Evolutionary conservation across 2,888 invertebrate species (phyloP).

Genomic region (Cryptophagus acutangulus): DNA sequence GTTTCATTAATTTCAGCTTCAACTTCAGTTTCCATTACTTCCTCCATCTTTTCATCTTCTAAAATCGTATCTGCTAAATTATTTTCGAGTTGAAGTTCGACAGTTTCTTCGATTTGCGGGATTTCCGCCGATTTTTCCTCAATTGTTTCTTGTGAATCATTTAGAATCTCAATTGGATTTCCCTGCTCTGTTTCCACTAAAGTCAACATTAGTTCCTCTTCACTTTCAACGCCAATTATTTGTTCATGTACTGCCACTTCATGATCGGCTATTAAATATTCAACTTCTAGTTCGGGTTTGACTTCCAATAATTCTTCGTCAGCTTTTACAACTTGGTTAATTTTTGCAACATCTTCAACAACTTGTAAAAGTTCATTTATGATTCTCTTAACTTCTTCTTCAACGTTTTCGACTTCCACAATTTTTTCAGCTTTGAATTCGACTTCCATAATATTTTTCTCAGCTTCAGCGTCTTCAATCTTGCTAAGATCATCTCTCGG

Average conservation of each 20-base stretch:
- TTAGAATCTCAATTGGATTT: conserved; percentile 6
- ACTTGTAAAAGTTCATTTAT: too few species aligned
- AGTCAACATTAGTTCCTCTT: too few species aligned
- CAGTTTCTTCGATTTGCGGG: too few species aligned
- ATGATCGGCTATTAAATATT: background rate
- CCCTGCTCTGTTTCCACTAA: conserved; percentile 3
- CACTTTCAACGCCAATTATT: conserved; percentile 3
- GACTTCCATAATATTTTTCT: too few species aligned
- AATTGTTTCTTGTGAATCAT: conserved; percentile 1
- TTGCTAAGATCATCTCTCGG: too few species aligned
- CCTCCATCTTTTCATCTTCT: conserved; percentile 8
- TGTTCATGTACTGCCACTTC: conserved; percentile 1
- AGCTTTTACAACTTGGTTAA: background rate
- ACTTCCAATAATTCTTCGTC: background rate
- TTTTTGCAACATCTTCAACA: background rate
- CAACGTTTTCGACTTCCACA: background rate
- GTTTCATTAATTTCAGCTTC: conserved; percentile 4
- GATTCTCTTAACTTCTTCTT: background rate
- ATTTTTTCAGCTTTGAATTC: background rate
- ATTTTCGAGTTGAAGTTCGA: conserved; percentile 14
- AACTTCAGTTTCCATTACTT: conserved; percentile 8
- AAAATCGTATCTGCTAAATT: conserved; percentile 20
- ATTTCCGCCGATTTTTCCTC: conserved; percentile 2
- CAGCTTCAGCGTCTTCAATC: too few species aligned
- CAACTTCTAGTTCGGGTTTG: background rate